Base-by-base conservation (phyloP, 2,888 invertebrate species). In the Catocala fraxini region DNA sequence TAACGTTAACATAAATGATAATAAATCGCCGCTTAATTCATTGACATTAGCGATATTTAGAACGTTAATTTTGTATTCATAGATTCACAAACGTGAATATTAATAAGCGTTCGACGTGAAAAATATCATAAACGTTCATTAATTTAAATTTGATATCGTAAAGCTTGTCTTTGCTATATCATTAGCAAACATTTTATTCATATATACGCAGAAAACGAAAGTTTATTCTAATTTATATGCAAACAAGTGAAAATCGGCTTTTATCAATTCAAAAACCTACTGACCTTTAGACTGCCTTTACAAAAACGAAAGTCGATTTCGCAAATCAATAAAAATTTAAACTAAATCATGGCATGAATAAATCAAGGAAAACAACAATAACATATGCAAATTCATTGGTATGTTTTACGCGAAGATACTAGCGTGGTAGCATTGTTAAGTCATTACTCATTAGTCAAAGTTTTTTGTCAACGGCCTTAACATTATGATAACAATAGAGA, bases 401-500 rank as follows among this genome's bases (percentile, higher is more conserved):
- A 34, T 10, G 10, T 49, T 33, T 9, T 49, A 47, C 34, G 34
- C 34, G 10, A 34, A 49, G 48, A n/a, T 43, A 47, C 68, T 68
- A 72, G 57, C 70, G 71, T 74, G 75, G 71, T 71, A 68, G 68
- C 74, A 73, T 73, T 67, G 71, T 73, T 69, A 63, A 72, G 68
- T 71, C 63, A 79, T 78, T 81, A 80, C n/a, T n/a, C n/a, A n/a
- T 78, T 81, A 80, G 69, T 79, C 60, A 72, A 25, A 65, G 56
- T 47, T 75, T 88, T 88, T 89, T 84, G 75, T 81, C 65, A 79
- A 79, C 85, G 91, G 88, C 91, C 92, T 91, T 91, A 91, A 90
- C 91, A 91, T 91, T 90, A 90, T 82, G 83, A 82, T 77, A 88
- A 92, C 92, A 92, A 92, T 92, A 82, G 84, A 80, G 75, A 91